Evolutionary conservation across 1,140 invertebrate species (phyloP).

Genomic region (Drosophila oshimai): DNA sequence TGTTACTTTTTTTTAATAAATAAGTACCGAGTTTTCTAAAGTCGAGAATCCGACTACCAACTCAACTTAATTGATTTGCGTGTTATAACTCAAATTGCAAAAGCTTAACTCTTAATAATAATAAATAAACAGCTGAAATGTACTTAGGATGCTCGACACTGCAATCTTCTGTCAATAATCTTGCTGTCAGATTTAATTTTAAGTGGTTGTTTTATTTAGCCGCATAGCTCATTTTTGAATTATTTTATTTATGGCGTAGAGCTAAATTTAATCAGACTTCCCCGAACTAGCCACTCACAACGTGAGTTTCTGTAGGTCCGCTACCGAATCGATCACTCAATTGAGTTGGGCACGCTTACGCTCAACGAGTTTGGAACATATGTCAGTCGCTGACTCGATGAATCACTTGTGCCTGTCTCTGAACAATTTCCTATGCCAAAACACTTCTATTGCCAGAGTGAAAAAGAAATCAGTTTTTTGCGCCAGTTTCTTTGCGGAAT

Average conservation of each 20-base stretch:
- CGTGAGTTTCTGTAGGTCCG: conserved; percentile 5
- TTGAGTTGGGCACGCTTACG: conserved; percentile 25
- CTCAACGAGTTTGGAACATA: conserved; percentile 13
- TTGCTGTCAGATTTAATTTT: too few species aligned
- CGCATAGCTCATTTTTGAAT: too few species aligned
- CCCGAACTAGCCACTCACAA: neutral
- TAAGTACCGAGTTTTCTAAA: too few species aligned
- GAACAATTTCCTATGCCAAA: conserved; percentile 53
- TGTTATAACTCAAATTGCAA: too few species aligned
- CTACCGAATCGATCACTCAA: conserved; percentile 34
- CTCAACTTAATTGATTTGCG: too few species aligned
- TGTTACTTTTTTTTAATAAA: too few species aligned
- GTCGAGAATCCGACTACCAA: too few species aligned
- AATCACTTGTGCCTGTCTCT: conserved; percentile 27
- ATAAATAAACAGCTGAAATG: too few species aligned
- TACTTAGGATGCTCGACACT: too few species aligned
- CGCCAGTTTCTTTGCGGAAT: conserved; percentile 36
- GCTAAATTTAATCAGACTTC: too few species aligned
- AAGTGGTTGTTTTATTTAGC: conserved; percentile 26
- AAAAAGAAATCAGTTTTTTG: conserved; percentile 34
- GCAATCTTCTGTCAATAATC: neutral
- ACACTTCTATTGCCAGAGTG: conserved; percentile 46
- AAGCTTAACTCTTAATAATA: too few species aligned
- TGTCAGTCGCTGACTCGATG: conserved; percentile 34
- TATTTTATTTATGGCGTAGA: too few species aligned